Evolutionary conservation across 2,113 vertebrate species (phyloP).

Genomic region (Amphiprion ocellaris): DNA sequence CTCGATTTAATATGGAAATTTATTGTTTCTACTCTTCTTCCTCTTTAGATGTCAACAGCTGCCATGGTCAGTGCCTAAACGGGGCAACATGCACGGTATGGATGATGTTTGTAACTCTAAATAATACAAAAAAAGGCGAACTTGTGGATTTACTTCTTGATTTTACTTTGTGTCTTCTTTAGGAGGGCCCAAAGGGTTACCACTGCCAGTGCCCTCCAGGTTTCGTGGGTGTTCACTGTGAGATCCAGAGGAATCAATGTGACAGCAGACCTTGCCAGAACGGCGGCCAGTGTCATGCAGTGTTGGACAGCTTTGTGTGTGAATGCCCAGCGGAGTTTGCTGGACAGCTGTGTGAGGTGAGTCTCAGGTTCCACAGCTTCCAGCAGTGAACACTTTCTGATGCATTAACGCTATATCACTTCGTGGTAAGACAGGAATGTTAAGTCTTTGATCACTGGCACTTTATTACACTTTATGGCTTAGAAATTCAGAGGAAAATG

Average conservation of each 20-base stretch:
- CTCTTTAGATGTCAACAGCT: slow-evolving; percentile 87
- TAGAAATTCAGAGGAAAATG: too few species aligned
- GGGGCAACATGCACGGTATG: slow-evolving; percentile 94
- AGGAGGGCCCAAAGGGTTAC: slow-evolving; percentile 83
- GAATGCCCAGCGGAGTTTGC: slow-evolving; percentile 88
- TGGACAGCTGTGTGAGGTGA: slow-evolving; percentile 93
- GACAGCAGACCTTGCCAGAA: slow-evolving; percentile 90
- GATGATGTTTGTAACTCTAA: background rate
- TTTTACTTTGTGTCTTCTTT: background rate
- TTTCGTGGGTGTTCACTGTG: slow-evolving; percentile 91
- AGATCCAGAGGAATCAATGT: slow-evolving; percentile 87
- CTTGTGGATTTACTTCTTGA: background rate
- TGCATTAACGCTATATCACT: background rate
- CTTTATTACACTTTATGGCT: too few species aligned
- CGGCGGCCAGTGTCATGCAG: slow-evolving; percentile 86
- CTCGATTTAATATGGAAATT: background rate
- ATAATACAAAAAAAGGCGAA: background rate
- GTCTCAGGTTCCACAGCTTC: slow-evolving; percentile 30
- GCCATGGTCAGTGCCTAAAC: slow-evolving; percentile 92
- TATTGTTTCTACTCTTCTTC: background rate
- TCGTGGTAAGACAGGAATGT: too few species aligned
- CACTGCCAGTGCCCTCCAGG: slow-evolving; percentile 89
- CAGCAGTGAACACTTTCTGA: background rate
- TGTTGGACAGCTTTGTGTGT: slow-evolving; percentile 89
- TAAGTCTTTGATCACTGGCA: too few species aligned